These are phyloP conservation scores for Drosophila fuyamai DNA, from an alignment of 1,140 invertebrate genomes.

Conservation along the genomic window DNA sequence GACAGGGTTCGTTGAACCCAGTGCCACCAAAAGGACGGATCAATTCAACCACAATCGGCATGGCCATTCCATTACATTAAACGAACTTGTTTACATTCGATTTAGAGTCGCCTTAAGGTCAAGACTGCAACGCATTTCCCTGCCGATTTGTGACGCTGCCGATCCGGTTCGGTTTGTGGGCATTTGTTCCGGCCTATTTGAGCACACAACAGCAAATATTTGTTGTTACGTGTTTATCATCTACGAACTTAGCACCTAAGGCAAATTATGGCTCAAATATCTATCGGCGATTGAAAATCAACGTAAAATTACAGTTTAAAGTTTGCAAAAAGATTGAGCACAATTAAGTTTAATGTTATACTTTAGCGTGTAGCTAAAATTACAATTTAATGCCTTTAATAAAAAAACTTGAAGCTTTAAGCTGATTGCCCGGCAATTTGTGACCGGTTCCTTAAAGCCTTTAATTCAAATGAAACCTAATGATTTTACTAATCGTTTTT, in stretches of 20 bases:
- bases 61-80: slow-evolving; percentile 13
- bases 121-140: slow-evolving; percentile 21
- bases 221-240: slow-evolving; percentile 35
- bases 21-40: slow-evolving; percentile 11
- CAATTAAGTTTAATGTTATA: slow-evolving; percentile 31
- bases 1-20: slow-evolving; percentile 56
- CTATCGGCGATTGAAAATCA: not conserved
- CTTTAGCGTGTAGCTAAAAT: slow-evolving; percentile 21
- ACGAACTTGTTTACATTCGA: slow-evolving; percentile 31
- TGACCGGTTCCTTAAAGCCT: slow-evolving; percentile 25
- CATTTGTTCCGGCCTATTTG: slow-evolving; percentile 37
- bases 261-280: slow-evolving; percentile 37
- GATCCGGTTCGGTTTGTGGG: slow-evolving; percentile 16
- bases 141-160: slow-evolving; percentile 25
- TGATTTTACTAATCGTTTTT: slow-evolving; percentile 1
- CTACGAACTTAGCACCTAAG: slow-evolving; percentile 10
- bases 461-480: slow-evolving; percentile 18
- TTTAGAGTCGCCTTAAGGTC: slow-evolving; percentile 32
- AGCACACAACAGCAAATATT: slow-evolving; percentile 17
- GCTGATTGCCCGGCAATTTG: slow-evolving; percentile 42
- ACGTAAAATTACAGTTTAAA: slow-evolving; percentile 9
- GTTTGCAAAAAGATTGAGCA: slow-evolving; percentile 1
- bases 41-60: slow-evolving; percentile 21
- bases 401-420: slow-evolving; percentile 15
- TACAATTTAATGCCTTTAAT: slow-evolving; percentile 16